Evolutionary conservation across 2,888 invertebrate species (phyloP), one percentile per base, ranked within the genome.

Genomic region (Callinectes sapidus): DNA sequence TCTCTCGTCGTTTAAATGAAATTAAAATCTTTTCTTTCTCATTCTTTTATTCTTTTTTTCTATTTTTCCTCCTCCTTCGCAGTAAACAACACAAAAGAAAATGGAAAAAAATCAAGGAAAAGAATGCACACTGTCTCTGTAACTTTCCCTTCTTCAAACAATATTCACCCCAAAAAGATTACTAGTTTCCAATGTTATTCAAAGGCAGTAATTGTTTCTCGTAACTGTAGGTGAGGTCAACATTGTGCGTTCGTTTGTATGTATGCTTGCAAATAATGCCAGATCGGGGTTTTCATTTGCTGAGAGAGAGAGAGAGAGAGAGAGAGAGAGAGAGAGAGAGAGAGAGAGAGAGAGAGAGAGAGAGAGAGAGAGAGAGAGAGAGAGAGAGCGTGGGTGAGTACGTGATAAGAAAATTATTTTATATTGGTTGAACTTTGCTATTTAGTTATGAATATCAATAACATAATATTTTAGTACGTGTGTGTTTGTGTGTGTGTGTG

Each of bases 361-460:
- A 71, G 66, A 48, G 87, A 48, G 87, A 93, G 48, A 87, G 89
- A 89, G 91, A 54, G 87, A 89, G 77, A 77, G 90, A 32, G 39
- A 86, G 23, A 48, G 66, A 32, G 66, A 32, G 66, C 18, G 71
- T 6, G 71, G 23, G 71, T n/a, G 71, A n/a, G 71, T 55, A 23
- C 1, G 61, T 61, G 23, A 23, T 23, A 61, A 61, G 61, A 61
- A 61, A 61, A 61, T 2, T 61, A 18, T 13, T 61, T 61, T 61
- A 14, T 61, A 61, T 23, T 23, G 61, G 2, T 28, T 71, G 5
- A 48, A 28, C 28, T 71, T 28, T 28, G n/a, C n/a, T n/a, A 10
- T 6, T 10, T 71, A 5, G 10, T 28, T 71, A 71, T 71, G 13
- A 71, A 23, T 71, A n/a, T 2, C 66, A 71, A 71, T 71, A 71